Percentiles rank a stretch among this genome's conserved stretches.
phyloP scores from a whole-genome alignment of 2,113 vertebrate species.

The Pseudolaguvia tuberculata region DNA sequence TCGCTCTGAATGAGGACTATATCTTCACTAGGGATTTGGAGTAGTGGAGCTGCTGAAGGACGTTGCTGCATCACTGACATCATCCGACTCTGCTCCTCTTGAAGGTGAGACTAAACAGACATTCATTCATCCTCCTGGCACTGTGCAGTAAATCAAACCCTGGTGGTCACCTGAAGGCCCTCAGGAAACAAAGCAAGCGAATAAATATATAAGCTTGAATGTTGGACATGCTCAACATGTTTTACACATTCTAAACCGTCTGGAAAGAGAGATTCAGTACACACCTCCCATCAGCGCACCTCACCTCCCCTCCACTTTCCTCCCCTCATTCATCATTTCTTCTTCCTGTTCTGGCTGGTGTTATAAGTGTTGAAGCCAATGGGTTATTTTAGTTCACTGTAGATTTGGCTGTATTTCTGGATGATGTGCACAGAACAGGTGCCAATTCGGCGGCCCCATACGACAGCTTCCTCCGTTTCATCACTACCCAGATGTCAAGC shows the following conservation, averaged over 20 bases:
- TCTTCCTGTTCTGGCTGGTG: slow-evolving; percentile 4
- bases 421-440: slow-evolving; percentile 16
- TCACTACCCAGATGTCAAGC: slow-evolving; percentile 31
- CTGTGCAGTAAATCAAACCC: background rate
- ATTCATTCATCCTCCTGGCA: slow-evolving; percentile 23
- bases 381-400: slow-evolving; percentile 30
- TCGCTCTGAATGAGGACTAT: no score
- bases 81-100: background rate
- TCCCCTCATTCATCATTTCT: no score
- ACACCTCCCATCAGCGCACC: background rate
- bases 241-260: background rate
- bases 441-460: slow-evolving; percentile 22
- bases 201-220: background rate
- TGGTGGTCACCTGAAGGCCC: background rate
- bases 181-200: background rate
- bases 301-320: no score
- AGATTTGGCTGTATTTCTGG: slow-evolving; percentile 9
- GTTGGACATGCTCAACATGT: background rate
- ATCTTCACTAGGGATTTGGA: no score
- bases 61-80: background rate
- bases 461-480: slow-evolving; percentile 16
- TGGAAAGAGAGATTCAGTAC: background rate
- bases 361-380: background rate
- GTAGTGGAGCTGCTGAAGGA: background rate
- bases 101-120: background rate